These are phyloP conservation scores for Spea multiplicata DNA, from an alignment of 2,113 vertebrate genomes.

Conservation along the genomic window DNA sequence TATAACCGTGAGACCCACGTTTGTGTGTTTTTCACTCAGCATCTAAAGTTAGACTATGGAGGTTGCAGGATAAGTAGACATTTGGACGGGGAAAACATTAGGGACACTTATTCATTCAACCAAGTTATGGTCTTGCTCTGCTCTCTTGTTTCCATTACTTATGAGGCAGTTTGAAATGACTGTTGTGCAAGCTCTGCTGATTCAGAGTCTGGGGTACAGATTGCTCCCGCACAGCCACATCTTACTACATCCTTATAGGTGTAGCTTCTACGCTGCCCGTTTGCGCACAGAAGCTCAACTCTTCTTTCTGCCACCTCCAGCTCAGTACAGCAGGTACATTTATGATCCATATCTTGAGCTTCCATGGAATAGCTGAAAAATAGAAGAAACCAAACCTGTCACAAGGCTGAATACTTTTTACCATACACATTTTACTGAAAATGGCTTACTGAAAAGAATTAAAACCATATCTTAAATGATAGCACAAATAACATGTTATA, in stretches of 20 bases:
- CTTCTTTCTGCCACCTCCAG: conserved; percentile 2
- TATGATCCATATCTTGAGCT: conserved; percentile 25
- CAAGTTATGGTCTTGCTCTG: conserved; percentile 10
- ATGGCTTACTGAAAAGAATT: no score
- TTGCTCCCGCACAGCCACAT: conserved; percentile 30
- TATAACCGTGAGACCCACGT: background rate
- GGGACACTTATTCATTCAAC: background rate
- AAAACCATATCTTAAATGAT: no score
- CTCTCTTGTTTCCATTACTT: background rate
- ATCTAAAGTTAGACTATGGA: background rate
- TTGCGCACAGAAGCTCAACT: conserved; percentile 13
- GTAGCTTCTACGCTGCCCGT: background rate
- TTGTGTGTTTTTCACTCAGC: background rate
- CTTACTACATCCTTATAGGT: conserved; percentile 16
- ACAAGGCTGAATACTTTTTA: no score
- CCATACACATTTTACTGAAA: no score
- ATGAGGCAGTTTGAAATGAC: background rate
- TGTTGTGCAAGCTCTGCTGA: background rate
- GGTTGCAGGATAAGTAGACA: conserved; percentile 1
- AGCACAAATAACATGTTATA: no score
- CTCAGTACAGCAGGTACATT: conserved; percentile 32
- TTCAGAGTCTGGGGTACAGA: background rate
- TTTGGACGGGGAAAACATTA: background rate
- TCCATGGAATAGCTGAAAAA: conserved; percentile 20
- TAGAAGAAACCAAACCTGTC: background rate